Evolutionary conservation across 2,888 invertebrate species (phyloP).

Genomic region (Gastrophysa polygoni): DNA sequence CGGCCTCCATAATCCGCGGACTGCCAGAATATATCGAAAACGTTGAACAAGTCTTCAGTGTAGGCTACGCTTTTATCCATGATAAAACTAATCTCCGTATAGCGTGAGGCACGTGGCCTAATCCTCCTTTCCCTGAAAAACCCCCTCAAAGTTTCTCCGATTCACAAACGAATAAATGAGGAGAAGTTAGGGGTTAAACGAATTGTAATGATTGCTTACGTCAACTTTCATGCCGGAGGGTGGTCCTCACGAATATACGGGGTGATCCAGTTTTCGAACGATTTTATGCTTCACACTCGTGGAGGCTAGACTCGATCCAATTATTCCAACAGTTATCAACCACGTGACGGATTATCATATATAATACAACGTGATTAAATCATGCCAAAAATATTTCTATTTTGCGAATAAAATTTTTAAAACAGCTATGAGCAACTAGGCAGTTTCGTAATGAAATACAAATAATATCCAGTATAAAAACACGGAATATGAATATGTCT

Average conservation of each 20-base stretch:
- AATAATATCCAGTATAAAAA: too few relatives aligned
- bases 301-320: too few relatives aligned
- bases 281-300: too few relatives aligned
- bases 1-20: not conserved
- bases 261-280: too few relatives aligned
- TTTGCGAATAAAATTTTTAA: too few relatives aligned
- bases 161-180: constrained; percentile 38
- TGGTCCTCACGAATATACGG: not conserved
- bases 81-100: constrained; percentile 52
- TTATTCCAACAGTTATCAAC: too few relatives aligned
- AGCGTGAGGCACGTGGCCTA: constrained; percentile 49
- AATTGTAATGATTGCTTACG: constrained; percentile 48
- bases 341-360: too few relatives aligned
- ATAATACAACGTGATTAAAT: too few relatives aligned
- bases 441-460: too few relatives aligned
- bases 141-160: constrained; percentile 33
- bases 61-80: constrained; percentile 27
- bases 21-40: not conserved
- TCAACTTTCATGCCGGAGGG: constrained; percentile 12
- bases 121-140: constrained; percentile 23
- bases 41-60: not conserved
- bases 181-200: constrained; percentile 49
- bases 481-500: too few relatives aligned
- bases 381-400: too few relatives aligned
- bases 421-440: too few relatives aligned